These are phyloP conservation scores for Chiloscyllium plagiosum DNA, from an alignment of 2,113 vertebrate genomes.

Conservation along the genomic window DNA sequence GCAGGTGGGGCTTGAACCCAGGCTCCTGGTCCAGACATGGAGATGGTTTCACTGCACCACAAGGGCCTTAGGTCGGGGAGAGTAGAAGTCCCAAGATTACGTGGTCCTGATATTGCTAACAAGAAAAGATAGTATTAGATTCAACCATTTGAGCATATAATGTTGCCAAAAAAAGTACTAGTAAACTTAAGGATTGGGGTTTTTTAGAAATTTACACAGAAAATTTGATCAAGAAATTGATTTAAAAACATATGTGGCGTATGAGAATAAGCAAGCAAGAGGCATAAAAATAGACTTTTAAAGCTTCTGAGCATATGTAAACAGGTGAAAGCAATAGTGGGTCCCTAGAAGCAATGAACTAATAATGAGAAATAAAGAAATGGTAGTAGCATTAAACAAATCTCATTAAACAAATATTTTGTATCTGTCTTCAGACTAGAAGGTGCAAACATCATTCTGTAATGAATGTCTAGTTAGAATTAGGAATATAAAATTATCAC, in stretches of 20 bases:
- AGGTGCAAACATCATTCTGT: not conserved
- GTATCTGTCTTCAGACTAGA: not conserved
- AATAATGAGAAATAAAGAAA: not conserved
- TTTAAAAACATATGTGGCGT: not conserved
- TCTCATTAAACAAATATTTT: not conserved
- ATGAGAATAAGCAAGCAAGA: too few species aligned
- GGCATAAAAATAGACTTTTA: not conserved
- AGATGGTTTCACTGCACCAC: too few species aligned
- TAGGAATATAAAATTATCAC: not conserved
- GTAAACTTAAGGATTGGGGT: not conserved
- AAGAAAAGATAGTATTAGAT: not conserved
- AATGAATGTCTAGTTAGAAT: not conserved
- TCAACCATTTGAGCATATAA: not conserved
- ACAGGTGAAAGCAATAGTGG: not conserved
- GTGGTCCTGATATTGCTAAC: not conserved
- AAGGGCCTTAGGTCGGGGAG: too few species aligned
- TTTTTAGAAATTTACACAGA: not conserved
- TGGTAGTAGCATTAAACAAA: not conserved
- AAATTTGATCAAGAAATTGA: not conserved
- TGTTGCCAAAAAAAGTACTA: not conserved
- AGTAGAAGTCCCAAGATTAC: too few species aligned
- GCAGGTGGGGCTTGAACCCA: too few species aligned
- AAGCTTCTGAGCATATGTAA: not conserved
- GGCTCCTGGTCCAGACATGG: too few species aligned
- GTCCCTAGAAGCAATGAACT: not conserved